These are phyloP conservation scores for Penaeus chinensis DNA, from an alignment of 1,140 invertebrate genomes.

Conservation along the genomic window DNA sequence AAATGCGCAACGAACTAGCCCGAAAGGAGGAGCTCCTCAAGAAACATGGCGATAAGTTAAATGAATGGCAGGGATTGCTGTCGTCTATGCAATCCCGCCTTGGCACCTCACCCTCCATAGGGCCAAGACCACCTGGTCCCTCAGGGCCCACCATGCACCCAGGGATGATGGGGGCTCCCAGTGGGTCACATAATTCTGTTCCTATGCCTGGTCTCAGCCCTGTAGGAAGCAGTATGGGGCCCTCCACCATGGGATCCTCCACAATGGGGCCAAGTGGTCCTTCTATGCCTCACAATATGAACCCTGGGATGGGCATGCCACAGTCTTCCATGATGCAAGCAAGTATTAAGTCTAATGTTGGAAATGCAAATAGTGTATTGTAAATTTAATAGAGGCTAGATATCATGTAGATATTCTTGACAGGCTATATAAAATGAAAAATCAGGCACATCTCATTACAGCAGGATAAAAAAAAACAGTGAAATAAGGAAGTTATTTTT, in stretches of 20 bases:
- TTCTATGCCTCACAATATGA: slow-evolving; percentile 52
- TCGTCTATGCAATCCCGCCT: slow-evolving; percentile 75
- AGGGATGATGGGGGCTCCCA: slow-evolving; percentile 22
- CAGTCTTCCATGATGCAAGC: slow-evolving; percentile 56
- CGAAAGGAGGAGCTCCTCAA: slow-evolving; percentile 89
- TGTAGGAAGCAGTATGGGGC: slow-evolving; percentile 51
- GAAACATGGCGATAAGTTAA: slow-evolving; percentile 89
- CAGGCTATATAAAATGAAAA: too few relatives aligned
- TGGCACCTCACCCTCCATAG: slow-evolving; percentile 45
- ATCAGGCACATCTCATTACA: too few relatives aligned
- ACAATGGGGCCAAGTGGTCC: slow-evolving; percentile 2
- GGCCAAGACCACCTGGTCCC: slow-evolving; percentile 39
- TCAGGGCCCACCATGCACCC: slow-evolving; percentile 21
- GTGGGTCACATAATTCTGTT: slow-evolving; percentile 36
- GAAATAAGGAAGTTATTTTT: too few relatives aligned
- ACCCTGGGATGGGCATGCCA: slow-evolving; percentile 49
- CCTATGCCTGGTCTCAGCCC: slow-evolving; percentile 55
- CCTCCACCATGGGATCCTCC: slow-evolving; percentile 31
- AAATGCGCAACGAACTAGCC: slow-evolving; percentile 83
- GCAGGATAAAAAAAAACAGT: too few relatives aligned
- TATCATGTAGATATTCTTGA: slow-evolving; percentile 32
- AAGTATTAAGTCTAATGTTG: slow-evolving; percentile 46
- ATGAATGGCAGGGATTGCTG: slow-evolving; percentile 87
- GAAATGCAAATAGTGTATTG: slow-evolving; percentile 20
- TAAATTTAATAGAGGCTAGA: too few relatives aligned